Base-by-base conservation (phyloP, 2,797 vertebrate species). In the Gymnothorax reevesii region DNA sequence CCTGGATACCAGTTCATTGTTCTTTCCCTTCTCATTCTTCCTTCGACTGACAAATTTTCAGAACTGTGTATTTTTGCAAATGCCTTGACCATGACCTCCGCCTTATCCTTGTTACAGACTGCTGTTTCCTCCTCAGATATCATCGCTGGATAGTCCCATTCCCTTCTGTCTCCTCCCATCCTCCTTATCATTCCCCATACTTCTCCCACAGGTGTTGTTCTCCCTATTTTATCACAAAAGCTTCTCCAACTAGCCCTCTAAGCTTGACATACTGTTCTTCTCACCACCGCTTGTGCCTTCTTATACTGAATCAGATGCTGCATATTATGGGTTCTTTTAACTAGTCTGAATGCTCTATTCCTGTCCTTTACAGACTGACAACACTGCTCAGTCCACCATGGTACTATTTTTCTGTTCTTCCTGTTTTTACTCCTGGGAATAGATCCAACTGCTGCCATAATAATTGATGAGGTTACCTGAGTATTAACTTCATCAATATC, bases 221-320 rank as follows among this genome's bases (percentile, higher is more conserved):
- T 64, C 3, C 60, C 60, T 64, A 64, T 64, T 64, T 64, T 64
- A 22, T 57, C 27, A n/a, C 42, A 42, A 83, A 33, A 83, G 2
- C 10, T 15, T 25, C 33, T 57, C 82, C 33, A 54, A 83, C 82
- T 83, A n/a, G 54, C 25, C 82, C 82, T 42, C 33, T 7, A 10
- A 54, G 0, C 55, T n/a, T 83, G 82, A 3, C 54, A 25, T 17
- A 57, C 55, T 22, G 13, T 22, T 83, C 7, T 66, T 73, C 49
- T 7, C 79, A 75, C 10, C 87, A 42, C 33, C 33, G 33, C 33
- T 42, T 42, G 33, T 42, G 33, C 33, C 33, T 42, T 42, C 33
- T 42, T 87, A 27, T 82, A 84, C 82, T 83, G 54, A 25, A 83
- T 84, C 33, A 86, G n/a, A 64, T 82, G n/a, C 8, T 85, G n/a